phyloP scores from a whole-genome alignment of 2,888 invertebrate genomes.

The Gastracanthus pulcherrimus region DNA sequence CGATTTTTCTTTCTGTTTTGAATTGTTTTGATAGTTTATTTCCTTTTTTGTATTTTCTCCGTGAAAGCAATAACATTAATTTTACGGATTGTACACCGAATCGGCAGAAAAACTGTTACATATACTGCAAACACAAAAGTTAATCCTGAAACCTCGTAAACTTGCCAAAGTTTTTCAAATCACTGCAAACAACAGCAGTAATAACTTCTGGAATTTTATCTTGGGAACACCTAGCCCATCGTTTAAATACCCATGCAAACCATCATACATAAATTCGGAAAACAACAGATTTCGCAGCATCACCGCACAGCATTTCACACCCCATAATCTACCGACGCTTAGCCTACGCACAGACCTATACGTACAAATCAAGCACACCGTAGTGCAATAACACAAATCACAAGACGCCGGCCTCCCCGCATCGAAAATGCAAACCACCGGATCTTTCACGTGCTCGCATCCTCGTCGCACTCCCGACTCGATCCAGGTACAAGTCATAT shows the following conservation, averaged over 20 bases:
- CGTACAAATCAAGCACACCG: neutral
- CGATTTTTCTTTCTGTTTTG: neutral
- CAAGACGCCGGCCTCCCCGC: neutral
- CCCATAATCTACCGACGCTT: too few species aligned
- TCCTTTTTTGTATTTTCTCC: neutral
- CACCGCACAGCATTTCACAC: neutral
- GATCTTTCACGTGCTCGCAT: too few species aligned
- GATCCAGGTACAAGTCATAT: too few species aligned
- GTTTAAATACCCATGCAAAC: neutral
- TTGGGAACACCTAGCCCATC: neutral
- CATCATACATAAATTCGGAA: conserved; percentile 35
- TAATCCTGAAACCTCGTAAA: too few species aligned
- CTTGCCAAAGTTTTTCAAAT: too few species aligned
- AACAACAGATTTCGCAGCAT: neutral
- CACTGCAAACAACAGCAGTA: neutral
- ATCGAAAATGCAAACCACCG: neutral
- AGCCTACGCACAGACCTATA: too few species aligned
- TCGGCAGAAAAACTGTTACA: too few species aligned
- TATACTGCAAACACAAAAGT: too few species aligned
- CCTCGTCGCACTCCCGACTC: too few species aligned
- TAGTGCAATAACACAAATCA: conserved; percentile 3
- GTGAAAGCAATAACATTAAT: neutral
- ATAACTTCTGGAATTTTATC: neutral
- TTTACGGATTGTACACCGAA: neutral
- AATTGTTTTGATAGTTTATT: neutral